Base-by-base conservation (phyloP, 2,113 vertebrate species). In the Etheostoma spectabile region DNA sequence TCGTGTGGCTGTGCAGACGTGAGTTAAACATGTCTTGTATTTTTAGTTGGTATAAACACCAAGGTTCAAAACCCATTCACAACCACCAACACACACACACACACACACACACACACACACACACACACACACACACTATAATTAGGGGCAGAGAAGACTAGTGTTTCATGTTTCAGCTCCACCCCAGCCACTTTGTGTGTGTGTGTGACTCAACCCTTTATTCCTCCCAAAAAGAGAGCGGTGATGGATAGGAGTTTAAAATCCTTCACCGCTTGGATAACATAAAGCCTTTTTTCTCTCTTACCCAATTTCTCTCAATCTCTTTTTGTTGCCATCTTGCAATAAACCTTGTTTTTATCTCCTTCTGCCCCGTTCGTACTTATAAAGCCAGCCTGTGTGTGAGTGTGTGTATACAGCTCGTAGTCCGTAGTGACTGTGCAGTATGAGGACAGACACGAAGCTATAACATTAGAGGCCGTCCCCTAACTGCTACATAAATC, bases 401-500 rank as follows among this genome's bases (percentile, higher is more conserved):
- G 14, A 27, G 27, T 30, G 65, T 65, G 77, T 73, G 67, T 83
- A 22, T 64, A 57, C 2, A 22, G 22, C 68, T 65, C 33, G n/a
- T 38, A 57, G 60, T 86, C 77, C 71, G 59, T 65, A 64, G 84
- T 48, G 45, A 86, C 77, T 83, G 74, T 76, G 82, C 66, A 42
- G 79, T 74, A 79, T 55, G 53, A 63, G 62, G 81, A 74, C 73
- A 79, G 91, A 93, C 83, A 81, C 2, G 4, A 52, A 82, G 79
- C 73, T 89, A 71, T 86, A 83, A 87, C 87, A 84, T 88, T 86
- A 75, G 83, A 85, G 84, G 77, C 74, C 21, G 59, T 74, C 84
- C 89, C 63, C 55, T 86, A 64, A 27, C 73, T 70, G 84, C 83
- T 80, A 89, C 83, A 90, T 84, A 90, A 91, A 93, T 91, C 91